Conservation (phyloP, 2,113 vertebrate genomes). For the Myrmecophaga tridactyla region DNA sequence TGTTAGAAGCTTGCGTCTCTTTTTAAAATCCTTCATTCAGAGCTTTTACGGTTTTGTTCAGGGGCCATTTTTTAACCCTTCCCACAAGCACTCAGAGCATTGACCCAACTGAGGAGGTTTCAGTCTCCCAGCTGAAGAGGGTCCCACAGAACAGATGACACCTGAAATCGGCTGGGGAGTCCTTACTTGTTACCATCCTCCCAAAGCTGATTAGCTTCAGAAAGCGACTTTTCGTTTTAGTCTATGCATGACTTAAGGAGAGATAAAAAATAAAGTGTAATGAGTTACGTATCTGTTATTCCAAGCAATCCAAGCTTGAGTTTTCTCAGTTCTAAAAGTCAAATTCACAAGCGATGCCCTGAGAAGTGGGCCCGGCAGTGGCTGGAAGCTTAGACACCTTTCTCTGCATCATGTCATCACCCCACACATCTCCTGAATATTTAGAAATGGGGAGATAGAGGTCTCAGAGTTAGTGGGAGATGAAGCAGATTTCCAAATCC, state of each 20-base stretch:
- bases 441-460: background rate
- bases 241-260: background rate
- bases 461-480: background rate
- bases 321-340: background rate
- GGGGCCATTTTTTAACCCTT: constrained; percentile 16
- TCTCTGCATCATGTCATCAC: too few relatives aligned
- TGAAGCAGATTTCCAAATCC: background rate
- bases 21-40: constrained; percentile 1
- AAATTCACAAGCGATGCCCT: background rate
- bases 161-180: background rate
- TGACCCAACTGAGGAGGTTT: background rate
- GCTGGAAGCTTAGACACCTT: too few relatives aligned
- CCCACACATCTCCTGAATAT: background rate
- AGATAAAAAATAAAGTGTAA: background rate
- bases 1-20: background rate
- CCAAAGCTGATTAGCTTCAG: background rate
- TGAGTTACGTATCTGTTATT: background rate
- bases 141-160: background rate
- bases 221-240: constrained; percentile 26
- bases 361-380: accelerated
- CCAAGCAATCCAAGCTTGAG: background rate
- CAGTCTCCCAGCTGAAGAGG: background rate
- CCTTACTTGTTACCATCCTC: constrained; percentile 31
- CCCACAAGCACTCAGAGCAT: background rate
- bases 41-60: background rate